Percentiles rank a stretch among this genome's conserved stretches.
These are phyloP conservation scores for Scolopax mira DNA, from an alignment of 2,113 vertebrate species.

Conservation along the genomic window DNA sequence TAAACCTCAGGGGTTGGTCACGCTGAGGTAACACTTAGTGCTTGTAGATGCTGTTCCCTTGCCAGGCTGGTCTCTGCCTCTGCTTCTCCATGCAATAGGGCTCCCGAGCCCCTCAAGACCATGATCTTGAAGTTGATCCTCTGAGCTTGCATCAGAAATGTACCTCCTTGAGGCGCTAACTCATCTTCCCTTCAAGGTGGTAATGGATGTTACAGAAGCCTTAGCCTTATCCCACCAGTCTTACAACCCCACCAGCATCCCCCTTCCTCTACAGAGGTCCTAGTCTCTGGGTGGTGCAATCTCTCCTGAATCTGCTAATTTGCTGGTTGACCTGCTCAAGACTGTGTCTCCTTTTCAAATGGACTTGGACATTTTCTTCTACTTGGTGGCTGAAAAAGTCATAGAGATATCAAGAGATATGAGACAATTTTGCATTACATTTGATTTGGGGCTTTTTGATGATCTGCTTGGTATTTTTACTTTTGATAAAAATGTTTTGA, in stretches of 20 bases:
- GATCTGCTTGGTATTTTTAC: neutral
- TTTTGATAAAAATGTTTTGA: neutral
- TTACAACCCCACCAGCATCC: neutral
- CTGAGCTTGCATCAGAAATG: neutral
- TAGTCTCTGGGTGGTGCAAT: neutral
- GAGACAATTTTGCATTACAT: neutral
- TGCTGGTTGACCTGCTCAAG: neutral
- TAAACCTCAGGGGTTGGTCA: neutral
- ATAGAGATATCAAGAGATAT: neutral
- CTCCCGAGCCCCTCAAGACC: neutral
- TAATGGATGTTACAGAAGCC: neutral
- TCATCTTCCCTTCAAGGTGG: neutral
- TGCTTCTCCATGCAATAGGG: neutral
- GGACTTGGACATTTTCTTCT: neutral
- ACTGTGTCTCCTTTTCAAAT: neutral
- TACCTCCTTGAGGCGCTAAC: neutral
- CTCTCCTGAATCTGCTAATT: neutral
- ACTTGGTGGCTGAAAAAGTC: neutral
- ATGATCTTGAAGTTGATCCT: neutral
- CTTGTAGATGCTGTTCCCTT: neutral
- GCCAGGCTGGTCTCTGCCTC: neutral
- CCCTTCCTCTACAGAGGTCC: neutral
- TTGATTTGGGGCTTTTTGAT: neutral
- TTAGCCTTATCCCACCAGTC: neutral
- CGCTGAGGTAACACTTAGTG: neutral